A percentile compares a stretch with the other conserved stretches of the same genome.
Evolutionary conservation across 2,113 vertebrate species (phyloP).

Genomic region (Aegithalos caudatus): DNA sequence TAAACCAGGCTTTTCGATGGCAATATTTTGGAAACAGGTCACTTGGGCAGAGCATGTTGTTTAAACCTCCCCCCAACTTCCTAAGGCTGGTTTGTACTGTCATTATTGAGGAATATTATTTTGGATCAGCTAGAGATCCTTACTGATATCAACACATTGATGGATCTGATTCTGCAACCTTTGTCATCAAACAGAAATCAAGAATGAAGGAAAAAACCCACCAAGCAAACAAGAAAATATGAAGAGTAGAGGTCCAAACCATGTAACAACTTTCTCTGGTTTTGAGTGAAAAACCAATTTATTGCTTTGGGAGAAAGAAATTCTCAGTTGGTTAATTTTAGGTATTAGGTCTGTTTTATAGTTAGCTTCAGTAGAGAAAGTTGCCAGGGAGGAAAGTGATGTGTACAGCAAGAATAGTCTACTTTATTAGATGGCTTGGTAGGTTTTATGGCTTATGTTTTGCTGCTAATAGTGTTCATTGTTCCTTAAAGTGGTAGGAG

Average conservation of each 20-base stretch:
- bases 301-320: neutral
- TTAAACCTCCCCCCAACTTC: neutral
- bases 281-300: neutral
- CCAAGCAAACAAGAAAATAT: neutral
- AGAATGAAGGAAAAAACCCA: fast-evolving
- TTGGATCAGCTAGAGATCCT: neutral
- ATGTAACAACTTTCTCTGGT: neutral
- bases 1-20: neutral
- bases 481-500: neutral
- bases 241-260: neutral
- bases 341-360: neutral
- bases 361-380: neutral
- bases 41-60: neutral
- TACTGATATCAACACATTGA: neutral
- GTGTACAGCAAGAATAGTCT: neutral
- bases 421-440: neutral
- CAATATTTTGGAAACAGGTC: neutral
- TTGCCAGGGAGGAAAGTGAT: neutral
- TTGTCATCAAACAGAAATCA: neutral
- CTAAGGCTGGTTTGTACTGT: neutral
- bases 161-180: neutral
- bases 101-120: neutral
- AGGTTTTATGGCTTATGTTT: neutral
- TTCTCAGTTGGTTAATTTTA: neutral
- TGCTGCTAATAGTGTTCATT: neutral